Base-by-base conservation (phyloP, 2,888 invertebrate genomes). In the Bimastos eiseni region DNA sequence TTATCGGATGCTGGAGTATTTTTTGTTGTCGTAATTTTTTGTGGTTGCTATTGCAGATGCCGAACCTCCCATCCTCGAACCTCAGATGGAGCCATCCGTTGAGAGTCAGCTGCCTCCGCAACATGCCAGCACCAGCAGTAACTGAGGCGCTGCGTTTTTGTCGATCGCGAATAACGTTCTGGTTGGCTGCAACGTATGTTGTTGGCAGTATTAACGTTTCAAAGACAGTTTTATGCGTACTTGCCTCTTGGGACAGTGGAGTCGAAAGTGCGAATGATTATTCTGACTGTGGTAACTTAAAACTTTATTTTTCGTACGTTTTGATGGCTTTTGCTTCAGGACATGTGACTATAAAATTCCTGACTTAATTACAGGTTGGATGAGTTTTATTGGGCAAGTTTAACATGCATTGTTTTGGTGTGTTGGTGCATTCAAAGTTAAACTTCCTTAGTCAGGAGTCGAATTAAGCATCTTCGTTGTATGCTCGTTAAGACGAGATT, bases 61-160 rank as follows among this genome's bases (percentile, higher is more conserved):
- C 30, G 93, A 92, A 34, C 93, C 93, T 0, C 93, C 93, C 21
- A 92, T 93, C 36, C 90, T 93, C 86, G 93, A 93, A 90, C 92
- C 93, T 19, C 93, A 93, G 88, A 92, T 92, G 21, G 93, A 92
- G 55, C 92, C 93, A 17, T 92, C 92, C 17, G 83, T 91, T 17
- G 93, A 93, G 41, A 90, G 41, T 88, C 44, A 84, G 49, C 88
- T 44, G 70, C 34, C 86, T 86, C 86, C 34, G 86, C 86, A 34
- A 37, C 34, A 36, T 8, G 8, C 86, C 37, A 37, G 21, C 86
- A 36, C 37, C 37, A 86, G 36, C 37, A 86, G 37, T 86, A 86
- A 86, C 37, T 86, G 37, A 86, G n/a, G 6, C 5, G 5, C 24
- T 30, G 55, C 30, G 30, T 30, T 4, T 55, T 55, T 55, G 24